Evolutionary conservation across 2,888 invertebrate species (phyloP).

Genomic region (Drosophila cracens): DNA sequence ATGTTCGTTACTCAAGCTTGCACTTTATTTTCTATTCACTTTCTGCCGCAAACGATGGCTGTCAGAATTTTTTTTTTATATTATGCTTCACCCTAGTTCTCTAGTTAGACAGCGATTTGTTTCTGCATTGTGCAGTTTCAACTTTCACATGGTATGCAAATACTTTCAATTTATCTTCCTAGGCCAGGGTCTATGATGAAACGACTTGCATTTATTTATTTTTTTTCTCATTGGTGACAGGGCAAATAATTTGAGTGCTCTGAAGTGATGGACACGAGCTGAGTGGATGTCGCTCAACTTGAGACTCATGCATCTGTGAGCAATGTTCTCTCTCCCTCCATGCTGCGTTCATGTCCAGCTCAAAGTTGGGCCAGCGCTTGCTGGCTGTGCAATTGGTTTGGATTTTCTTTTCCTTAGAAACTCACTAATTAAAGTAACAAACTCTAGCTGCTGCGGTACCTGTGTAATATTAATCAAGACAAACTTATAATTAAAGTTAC

Average conservation of each 20-base stretch:
- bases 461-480: neutral
- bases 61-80: too few species aligned
- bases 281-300: slow-evolving; percentile 2
- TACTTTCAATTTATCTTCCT: slow-evolving; percentile 2
- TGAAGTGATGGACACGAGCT: slow-evolving; percentile 11
- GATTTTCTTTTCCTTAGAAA: neutral
- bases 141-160: slow-evolving; percentile 13
- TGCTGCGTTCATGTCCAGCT: neutral
- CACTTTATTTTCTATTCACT: slow-evolving; percentile 8
- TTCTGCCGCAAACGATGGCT: neutral
- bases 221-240: slow-evolving; percentile 4
- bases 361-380: neutral
- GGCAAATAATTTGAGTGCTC: slow-evolving; percentile 26
- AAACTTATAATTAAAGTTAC: slow-evolving; percentile 1
- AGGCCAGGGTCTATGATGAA: neutral
- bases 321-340: neutral
- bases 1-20: neutral
- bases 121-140: slow-evolving; percentile 3
- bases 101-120: neutral
- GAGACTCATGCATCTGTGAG: slow-evolving; percentile 6
- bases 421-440: neutral
- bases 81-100: neutral
- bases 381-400: neutral
- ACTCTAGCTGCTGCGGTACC: neutral
- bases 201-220: slow-evolving; percentile 11